Conservation (phyloP, 2,797 vertebrate species). For the Sebastes hubbsi region DNA sequence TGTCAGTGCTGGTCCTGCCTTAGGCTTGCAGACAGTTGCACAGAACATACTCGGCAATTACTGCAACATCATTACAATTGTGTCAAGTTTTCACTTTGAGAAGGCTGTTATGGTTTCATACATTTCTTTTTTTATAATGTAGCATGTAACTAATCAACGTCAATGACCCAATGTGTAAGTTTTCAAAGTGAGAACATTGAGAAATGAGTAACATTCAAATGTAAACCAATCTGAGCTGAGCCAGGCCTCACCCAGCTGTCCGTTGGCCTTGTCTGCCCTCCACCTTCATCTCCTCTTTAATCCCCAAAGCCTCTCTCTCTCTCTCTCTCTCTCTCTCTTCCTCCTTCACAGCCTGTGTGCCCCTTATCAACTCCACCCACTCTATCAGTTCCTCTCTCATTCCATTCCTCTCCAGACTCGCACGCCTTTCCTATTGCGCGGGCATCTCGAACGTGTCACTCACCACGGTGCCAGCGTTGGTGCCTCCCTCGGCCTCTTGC, state of each 20-base stretch:
- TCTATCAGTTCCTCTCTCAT: conserved; percentile 45
- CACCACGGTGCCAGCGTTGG: conserved; percentile 51
- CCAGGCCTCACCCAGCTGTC: conserved; percentile 59
- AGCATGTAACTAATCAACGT: not conserved
- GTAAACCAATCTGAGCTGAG: conserved; percentile 24
- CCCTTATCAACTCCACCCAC: conserved; percentile 37
- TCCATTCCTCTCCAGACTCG: conserved; percentile 34
- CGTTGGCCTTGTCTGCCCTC: conserved; percentile 47
- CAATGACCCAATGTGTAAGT: not conserved
- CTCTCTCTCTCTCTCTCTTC: not conserved
- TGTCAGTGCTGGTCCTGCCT: not conserved
- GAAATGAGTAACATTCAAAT: conserved; percentile 2
- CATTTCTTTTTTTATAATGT: not conserved
- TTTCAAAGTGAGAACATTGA: conserved; percentile 6
- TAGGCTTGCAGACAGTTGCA: not conserved
- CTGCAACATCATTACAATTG: not conserved
- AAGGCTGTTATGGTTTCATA: not conserved
- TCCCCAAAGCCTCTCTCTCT: conserved; percentile 59
- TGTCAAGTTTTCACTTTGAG: not conserved
- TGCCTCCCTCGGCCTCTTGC: conserved; percentile 51
- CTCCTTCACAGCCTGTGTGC: conserved; percentile 23
- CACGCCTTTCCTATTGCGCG: conserved; percentile 30
- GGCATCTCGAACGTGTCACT: conserved; percentile 61
- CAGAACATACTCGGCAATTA: not conserved
- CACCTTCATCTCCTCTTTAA: conserved; percentile 61